Base-by-base conservation (phyloP, 2,113 vertebrate genomes). In the Tautogolabrus adspersus region DNA sequence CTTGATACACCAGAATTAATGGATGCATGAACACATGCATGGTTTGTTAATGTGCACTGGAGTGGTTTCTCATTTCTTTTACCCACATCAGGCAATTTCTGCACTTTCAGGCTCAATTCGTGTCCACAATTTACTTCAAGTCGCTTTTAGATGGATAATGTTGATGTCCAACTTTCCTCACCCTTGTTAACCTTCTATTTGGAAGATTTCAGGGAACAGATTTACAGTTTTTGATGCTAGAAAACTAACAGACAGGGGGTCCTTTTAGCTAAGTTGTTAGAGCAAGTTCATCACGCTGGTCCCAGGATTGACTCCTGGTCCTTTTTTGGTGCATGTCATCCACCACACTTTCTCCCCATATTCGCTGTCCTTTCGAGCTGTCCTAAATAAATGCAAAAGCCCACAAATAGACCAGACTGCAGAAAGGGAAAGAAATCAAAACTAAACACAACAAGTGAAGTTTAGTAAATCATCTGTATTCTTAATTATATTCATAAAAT, bases 61-160 rank as follows among this genome's bases (percentile, higher is more conserved):
- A 68, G 66, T 38, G 62, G 30, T 44, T 21, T 30, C 57, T 51
- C 30, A 84, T 56, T 81, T 64, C 44, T 60, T 75, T 16, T 38
- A 37, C 10, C 13, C 22, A 23, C 38, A 58, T 57, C 66, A n/a
- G 30, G 19, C 42, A 63, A 65, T 61, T 69, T n/a, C 51, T 63
- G 8, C 54, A 52, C 13, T 60, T 59, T 54, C 47, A 59, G 46
- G 18, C 54, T 79, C 12, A 56, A 12, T 65, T 69, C 23, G 30
- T 47, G 2, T 61, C 49, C 34, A 42, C 69, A 70, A 37, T 52
- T 63, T 44, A 38, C 59, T 47, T 34, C 42, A 8, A 10, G 57
- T 22, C 68, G 1, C 18, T 19, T 49, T 49, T 23, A 56, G 61
- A 79, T 22, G 11, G 34, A 64, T 23, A 10, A 68, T 68, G 75